Evolutionary conservation across 2,113 vertebrate species (phyloP).

Genomic region (Synodontis membranacea): DNA sequence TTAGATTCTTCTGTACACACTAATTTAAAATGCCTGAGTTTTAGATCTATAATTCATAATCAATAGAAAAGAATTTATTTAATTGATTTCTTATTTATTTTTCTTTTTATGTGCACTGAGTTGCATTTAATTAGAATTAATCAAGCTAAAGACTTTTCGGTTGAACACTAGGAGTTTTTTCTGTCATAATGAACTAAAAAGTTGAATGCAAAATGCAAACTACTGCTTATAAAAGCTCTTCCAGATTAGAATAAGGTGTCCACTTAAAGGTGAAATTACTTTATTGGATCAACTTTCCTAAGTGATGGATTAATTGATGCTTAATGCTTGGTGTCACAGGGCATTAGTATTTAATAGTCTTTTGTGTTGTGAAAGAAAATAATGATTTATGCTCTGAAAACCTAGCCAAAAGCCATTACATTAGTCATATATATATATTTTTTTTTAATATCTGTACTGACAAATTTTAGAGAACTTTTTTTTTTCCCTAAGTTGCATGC

Average conservation of each 20-base stretch:
- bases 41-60: conserved; percentile 39
- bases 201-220: conserved; percentile 3
- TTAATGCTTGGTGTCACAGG: background rate
- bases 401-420: conserved; percentile 44
- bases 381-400: conserved; percentile 47
- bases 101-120: conserved; percentile 51
- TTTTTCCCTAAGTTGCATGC: conserved; percentile 64
- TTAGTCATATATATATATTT: too few relatives aligned
- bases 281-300: background rate
- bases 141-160: conserved; percentile 18
- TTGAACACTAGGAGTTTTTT: conserved; percentile 29
- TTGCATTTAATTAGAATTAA: conserved; percentile 55
- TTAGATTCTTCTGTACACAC: conserved; percentile 59
- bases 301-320: background rate
- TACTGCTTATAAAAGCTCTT: conserved; percentile 16
- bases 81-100: conserved; percentile 45
- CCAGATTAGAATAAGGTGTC: background rate
- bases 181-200: background rate
- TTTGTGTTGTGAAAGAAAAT: background rate
- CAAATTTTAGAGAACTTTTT: background rate
- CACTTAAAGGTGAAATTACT: background rate
- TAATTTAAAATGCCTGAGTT: conserved; percentile 46
- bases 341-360: background rate
- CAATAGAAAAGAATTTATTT: conserved; percentile 54
- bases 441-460: background rate